phyloP scores from a whole-genome alignment of 2,888 invertebrate genomes.

The Phasia obesa region DNA sequence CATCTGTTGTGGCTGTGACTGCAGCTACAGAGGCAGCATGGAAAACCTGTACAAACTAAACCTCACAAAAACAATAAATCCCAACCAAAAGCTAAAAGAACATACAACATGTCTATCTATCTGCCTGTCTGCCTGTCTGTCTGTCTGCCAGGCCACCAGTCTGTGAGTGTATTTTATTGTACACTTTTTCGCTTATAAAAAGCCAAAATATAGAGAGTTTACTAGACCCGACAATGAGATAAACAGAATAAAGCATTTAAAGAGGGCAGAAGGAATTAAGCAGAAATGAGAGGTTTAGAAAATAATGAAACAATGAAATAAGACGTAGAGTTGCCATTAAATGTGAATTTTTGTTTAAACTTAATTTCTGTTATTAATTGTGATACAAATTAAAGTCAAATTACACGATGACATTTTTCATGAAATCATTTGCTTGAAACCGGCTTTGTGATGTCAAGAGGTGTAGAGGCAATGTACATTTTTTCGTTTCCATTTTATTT shows the following conservation, averaged over 20 bases:
- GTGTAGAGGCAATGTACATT: no score
- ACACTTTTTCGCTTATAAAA: slow-evolving; percentile 9
- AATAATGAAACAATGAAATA: background rate
- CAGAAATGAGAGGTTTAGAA: slow-evolving; percentile 19
- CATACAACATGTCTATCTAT: slow-evolving; percentile 5
- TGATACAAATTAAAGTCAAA: no score
- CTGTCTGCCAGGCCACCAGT: no score
- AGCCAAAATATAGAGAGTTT: slow-evolving; percentile 49
- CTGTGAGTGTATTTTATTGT: background rate
- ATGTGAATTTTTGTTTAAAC: no score
- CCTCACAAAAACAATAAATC: slow-evolving; percentile 69
- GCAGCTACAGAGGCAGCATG: background rate
- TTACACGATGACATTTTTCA: no score
- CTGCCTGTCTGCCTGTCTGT: background rate
- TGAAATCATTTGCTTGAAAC: no score
- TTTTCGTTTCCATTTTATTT: no score
- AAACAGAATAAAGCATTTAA: slow-evolving; percentile 17
- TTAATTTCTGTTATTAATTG: no score
- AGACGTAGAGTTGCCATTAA: slow-evolving; percentile 16
- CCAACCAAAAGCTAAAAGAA: slow-evolving; percentile 57
- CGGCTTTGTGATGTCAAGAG: no score
- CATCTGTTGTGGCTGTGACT: background rate
- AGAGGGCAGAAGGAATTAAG: slow-evolving; percentile 21
- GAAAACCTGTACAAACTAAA: slow-evolving; percentile 70
- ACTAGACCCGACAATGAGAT: slow-evolving; percentile 19